phyloP scores from a whole-genome alignment of 2,113 vertebrate species.

The Penelope pileata region DNA sequence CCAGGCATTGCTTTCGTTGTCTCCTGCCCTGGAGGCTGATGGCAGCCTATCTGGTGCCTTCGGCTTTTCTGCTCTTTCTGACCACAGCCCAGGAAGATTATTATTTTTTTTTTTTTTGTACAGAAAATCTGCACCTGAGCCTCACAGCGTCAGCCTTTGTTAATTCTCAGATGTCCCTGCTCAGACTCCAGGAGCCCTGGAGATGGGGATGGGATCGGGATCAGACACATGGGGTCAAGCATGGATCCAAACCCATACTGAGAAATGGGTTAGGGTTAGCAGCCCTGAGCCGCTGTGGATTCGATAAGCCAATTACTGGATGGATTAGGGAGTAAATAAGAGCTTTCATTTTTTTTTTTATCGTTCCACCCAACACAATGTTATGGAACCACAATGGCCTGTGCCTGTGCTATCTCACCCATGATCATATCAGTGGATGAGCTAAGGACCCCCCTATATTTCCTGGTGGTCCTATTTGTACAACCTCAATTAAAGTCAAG shows the following conservation, averaged over 20 bases:
- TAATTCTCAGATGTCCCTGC: neutral
- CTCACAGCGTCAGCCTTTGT: rapidly evolving
- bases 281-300: neutral
- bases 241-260: rapidly evolving
- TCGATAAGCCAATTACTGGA: neutral
- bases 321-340: neutral
- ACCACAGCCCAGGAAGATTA: rapidly evolving
- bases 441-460: neutral
- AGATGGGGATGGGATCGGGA: neutral
- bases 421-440: rapidly evolving
- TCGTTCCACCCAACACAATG: neutral
- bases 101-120: neutral
- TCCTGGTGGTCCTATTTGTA: rapidly evolving
- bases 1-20: neutral
- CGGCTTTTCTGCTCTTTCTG: neutral
- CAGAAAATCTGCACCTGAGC: neutral
- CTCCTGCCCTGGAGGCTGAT: neutral
- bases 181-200: neutral
- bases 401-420: rapidly evolving
- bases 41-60: neutral
- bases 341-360: neutral
- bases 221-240: neutral
- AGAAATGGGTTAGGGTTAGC: no score
- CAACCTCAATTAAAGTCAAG: neutral
- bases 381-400: neutral